Conservation (phyloP, 2,113 vertebrate genomes). For the Melospiza georgiana region DNA sequence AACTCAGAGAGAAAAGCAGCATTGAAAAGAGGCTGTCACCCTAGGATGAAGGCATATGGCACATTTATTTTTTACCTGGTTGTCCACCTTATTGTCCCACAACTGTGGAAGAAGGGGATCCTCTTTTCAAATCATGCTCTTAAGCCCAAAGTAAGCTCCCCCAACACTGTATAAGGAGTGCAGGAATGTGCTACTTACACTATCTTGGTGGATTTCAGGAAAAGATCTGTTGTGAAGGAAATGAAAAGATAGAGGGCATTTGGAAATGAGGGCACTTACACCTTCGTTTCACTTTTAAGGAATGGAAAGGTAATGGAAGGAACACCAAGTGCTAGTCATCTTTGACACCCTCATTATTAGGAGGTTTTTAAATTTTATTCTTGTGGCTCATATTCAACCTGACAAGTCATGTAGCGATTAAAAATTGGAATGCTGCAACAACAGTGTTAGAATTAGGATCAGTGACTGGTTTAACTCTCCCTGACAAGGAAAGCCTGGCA, state of each 20-base stretch:
- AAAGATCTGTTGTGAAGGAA: background rate
- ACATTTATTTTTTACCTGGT: conserved; percentile 1
- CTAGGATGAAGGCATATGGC: background rate
- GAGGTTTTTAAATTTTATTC: conserved; percentile 84
- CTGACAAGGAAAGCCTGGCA: conserved; percentile 93
- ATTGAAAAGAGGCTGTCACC: background rate
- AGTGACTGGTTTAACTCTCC: conserved; percentile 91
- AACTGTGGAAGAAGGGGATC: background rate
- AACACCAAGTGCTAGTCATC: conserved; percentile 50
- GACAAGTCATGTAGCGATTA: conserved; percentile 96
- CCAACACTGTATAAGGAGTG: background rate
- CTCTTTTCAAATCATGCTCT: background rate
- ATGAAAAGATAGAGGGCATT: background rate
- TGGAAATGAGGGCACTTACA: background rate
- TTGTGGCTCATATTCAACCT: conserved; percentile 86
- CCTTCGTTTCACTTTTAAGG: conserved; percentile 5
- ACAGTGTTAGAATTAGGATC: conserved; percentile 95
- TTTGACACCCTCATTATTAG: conserved; percentile 82
- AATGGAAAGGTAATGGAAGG: conserved; percentile 12
- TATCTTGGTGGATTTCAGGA: background rate
- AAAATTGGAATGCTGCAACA: conserved; percentile 97
- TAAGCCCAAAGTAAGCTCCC: background rate
- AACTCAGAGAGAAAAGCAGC: background rate
- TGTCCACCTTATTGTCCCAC: background rate
- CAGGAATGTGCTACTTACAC: background rate